phyloP scores from a whole-genome alignment of 2,797 vertebrate genomes.

The Crenichthys baileyi region DNA sequence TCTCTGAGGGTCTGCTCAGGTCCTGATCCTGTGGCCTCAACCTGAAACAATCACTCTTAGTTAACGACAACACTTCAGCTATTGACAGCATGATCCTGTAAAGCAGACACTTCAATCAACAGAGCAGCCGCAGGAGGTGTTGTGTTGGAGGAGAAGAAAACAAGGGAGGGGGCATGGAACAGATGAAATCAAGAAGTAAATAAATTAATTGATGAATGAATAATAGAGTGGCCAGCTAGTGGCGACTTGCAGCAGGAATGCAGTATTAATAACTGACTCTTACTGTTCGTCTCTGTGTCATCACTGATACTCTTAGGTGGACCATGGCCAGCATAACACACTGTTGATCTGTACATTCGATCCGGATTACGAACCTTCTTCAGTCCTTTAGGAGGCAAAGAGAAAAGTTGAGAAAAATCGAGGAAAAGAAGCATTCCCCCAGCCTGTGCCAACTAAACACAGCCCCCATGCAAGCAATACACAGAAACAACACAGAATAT shows the following conservation, averaged over 20 bases:
- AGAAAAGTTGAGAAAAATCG: slow-evolving; percentile 83
- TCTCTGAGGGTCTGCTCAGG: slow-evolving; percentile 77
- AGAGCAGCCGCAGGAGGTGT: slow-evolving; percentile 77
- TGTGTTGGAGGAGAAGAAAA: slow-evolving; percentile 70
- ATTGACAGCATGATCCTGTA: slow-evolving; percentile 84
- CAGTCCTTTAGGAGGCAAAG: slow-evolving; percentile 89
- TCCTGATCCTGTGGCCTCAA: slow-evolving; percentile 79
- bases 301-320: slow-evolving; percentile 89
- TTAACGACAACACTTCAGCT: slow-evolving; percentile 84
- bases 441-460: slow-evolving; percentile 66
- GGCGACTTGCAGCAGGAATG: slow-evolving; percentile 83
- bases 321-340: slow-evolving; percentile 88
- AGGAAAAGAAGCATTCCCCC: slow-evolving; percentile 80
- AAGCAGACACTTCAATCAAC: slow-evolving; percentile 85
- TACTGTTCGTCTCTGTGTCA: slow-evolving; percentile 90
- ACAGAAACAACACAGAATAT: slow-evolving; percentile 58
- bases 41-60: slow-evolving; percentile 83
- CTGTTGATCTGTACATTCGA: slow-evolving; percentile 89
- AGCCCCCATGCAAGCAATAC: slow-evolving; percentile 71
- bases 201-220: slow-evolving; percentile 89
- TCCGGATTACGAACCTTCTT: slow-evolving; percentile 91
- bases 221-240: slow-evolving; percentile 85
- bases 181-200: slow-evolving; percentile 87
- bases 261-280: slow-evolving; percentile 89
- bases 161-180: slow-evolving; percentile 43